Evolutionary conservation across 2,888 invertebrate genomes (phyloP), one percentile per base, ranked within the genome.

Genomic region (Cataglyphis altisquamis): DNA sequence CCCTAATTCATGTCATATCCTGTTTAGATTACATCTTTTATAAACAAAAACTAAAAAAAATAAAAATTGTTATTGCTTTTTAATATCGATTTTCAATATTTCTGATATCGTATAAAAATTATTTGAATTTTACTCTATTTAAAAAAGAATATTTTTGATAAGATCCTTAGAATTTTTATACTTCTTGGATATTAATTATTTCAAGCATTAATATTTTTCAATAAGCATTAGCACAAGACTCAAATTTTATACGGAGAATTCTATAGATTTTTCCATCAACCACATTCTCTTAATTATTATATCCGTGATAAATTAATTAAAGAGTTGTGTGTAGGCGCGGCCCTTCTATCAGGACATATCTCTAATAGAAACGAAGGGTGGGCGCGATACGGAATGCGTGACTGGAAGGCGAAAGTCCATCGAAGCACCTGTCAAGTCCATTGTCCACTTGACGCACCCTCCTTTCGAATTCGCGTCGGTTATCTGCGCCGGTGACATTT

Each of bases 371-470:
- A 67, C 60, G 45, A 15, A 68, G 39, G 45, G 52, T 32, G 32
- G 36, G 78, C 55, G 60, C 45, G 72, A 60, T 52, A 45, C 52
- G 55, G 60, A 83, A 72, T 73, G 83, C 72, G 78, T 83, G 83
- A 73, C 78, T 81, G 73, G 85, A 85, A 83, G 85, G 78, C 78
- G 77, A 85, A 85, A 83, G 77, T 83, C 55, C 82, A 67, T 63
- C 75, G 67, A 83, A 83, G 85, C 78, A 85, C 85, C 85, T 85
- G 85, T 85, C 85, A 85, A 78, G 70, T 29, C 78, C 83, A 77
- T 84, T 83, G 77, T 72, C 78, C 78, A 77, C 73, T 85, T 73
- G 85, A 83, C 85, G 60, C 84, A 73, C 85, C 83, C 85, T 67
- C 78, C 52, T 48, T 83, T 78, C 62, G 77, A 57, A 82, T 72